Percentiles rank a stretch among this genome's conserved stretches.
phyloP scores from a whole-genome alignment of 2,113 vertebrate species.

The Gasterosteus nipponicus region DNA sequence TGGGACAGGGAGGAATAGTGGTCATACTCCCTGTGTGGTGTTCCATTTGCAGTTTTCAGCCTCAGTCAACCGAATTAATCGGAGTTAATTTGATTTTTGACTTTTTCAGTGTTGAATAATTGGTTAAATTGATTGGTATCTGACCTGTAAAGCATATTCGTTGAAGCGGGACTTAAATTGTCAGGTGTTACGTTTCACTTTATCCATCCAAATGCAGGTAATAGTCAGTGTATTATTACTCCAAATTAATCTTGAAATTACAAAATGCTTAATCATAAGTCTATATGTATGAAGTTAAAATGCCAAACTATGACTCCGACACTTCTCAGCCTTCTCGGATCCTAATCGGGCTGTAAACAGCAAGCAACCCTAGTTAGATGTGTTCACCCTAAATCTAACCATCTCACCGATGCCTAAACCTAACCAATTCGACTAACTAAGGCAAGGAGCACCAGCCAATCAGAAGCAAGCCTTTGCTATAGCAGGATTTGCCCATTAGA shows the following conservation, averaged over 20 bases:
- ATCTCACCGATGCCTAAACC: neutral
- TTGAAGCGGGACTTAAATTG: neutral
- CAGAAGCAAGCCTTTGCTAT: neutral
- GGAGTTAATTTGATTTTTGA: slow-evolving; percentile 1
- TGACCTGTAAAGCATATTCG: neutral
- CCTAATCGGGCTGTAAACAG: neutral
- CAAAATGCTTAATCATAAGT: slow-evolving; percentile 5
- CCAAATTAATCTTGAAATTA: slow-evolving; percentile 44
- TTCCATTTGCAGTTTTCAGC: slow-evolving; percentile 12
- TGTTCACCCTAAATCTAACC: neutral
- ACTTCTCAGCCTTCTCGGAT: neutral
- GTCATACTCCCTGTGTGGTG: neutral
- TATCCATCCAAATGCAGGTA: neutral
- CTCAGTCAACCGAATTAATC: slow-evolving; percentile 20
- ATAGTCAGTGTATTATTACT: slow-evolving; percentile 44
- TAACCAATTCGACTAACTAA: neutral
- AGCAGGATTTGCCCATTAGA: neutral
- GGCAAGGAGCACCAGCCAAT: neutral
- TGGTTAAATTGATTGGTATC: slow-evolving; percentile 15
- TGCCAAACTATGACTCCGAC: no score
- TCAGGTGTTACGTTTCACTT: no score
- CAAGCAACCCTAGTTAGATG: no score
- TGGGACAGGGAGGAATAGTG: slow-evolving; percentile 15
- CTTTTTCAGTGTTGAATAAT: slow-evolving; percentile 7
- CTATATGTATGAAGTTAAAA: no score